Evolutionary conservation across 2,797 vertebrate species (phyloP).

Genomic region (Setipinna tenuifilis): DNA sequence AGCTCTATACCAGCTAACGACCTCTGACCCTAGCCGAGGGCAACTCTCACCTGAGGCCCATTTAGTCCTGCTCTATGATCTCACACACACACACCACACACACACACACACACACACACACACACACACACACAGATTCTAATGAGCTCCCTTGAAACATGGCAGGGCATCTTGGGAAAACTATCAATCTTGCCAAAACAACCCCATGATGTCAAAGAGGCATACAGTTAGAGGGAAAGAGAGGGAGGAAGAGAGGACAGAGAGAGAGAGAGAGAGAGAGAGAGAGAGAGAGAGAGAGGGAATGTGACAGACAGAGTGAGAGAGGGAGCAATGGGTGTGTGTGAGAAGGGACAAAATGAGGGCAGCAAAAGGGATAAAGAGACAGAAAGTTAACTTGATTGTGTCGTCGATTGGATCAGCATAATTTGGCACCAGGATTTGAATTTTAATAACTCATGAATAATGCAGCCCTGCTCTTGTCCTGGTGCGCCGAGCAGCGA

Average conservation of each 20-base stretch:
- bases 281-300: constrained; percentile 17
- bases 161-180: constrained; percentile 47
- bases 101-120: constrained; percentile 34
- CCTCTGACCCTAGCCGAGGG: constrained; percentile 3
- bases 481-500: background rate
- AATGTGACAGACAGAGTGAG: background rate
- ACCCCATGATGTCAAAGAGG: constrained; percentile 9
- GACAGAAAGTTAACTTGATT: constrained; percentile 11
- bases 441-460: constrained; percentile 13
- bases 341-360: background rate
- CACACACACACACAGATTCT: constrained; percentile 52
- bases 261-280: background rate
- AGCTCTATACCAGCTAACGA: constrained; percentile 9
- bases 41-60: constrained; percentile 26
- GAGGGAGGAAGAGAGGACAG: background rate
- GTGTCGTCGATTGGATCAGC: constrained; percentile 14
- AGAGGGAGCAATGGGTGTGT: background rate
- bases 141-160: constrained; percentile 74
- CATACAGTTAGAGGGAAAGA: background rate
- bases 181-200: constrained; percentile 24
- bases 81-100: constrained; percentile 40
- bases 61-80: background rate
- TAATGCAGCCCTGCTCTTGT: background rate
- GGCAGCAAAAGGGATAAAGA: constrained; percentile 1
- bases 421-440: constrained; percentile 13